Evolutionary conservation across 2,888 invertebrate genomes (phyloP).

Genomic region (Agrotis exclamationis): DNA sequence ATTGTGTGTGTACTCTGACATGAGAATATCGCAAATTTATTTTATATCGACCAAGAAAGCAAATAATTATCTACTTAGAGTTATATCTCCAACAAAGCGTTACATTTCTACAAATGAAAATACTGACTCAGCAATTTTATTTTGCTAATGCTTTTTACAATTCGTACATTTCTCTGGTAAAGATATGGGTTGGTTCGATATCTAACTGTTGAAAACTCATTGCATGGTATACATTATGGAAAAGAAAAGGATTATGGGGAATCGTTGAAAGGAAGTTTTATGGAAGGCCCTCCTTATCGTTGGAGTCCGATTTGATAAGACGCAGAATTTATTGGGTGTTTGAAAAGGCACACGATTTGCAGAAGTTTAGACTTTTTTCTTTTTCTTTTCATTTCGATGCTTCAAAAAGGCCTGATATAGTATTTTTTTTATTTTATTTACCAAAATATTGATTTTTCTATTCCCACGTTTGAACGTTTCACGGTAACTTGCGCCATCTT

Average conservation of each 20-base stretch:
- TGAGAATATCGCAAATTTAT: background rate
- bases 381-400: no score
- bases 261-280: slow-evolving; percentile 26
- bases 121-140: slow-evolving; percentile 1
- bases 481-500: no score
- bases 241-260: background rate
- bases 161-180: background rate
- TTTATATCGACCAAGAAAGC: background rate
- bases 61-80: background rate
- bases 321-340: background rate
- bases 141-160: slow-evolving; percentile 1
- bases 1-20: background rate
- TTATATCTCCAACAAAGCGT: background rate
- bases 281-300: background rate
- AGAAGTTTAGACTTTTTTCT: background rate
- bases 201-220: slow-evolving; percentile 28
- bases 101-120: slow-evolving; percentile 17
- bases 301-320: background rate
- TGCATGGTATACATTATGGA: background rate
- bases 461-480: no score
- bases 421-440: background rate
- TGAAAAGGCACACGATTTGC: background rate
- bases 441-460: no score
- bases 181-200: slow-evolving; percentile 8
- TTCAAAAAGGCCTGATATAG: background rate